Evolutionary conservation across 1,140 invertebrate genomes (phyloP).

Genomic region (Drosophila insularis): DNA sequence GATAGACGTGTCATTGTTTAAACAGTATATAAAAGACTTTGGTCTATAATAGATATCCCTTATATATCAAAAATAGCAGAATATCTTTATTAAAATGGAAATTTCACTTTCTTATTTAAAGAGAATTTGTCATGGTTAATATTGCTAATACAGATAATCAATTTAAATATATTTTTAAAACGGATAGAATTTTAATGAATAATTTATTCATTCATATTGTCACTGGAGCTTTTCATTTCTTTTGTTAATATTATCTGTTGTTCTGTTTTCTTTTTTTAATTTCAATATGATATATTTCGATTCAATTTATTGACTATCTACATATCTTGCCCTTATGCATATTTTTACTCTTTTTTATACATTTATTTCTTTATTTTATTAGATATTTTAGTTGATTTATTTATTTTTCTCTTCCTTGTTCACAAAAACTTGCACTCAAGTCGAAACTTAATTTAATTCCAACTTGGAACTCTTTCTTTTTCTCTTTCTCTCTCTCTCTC

Average conservation of each 20-base stretch:
- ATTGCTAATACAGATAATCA: neutral
- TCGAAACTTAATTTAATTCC: neutral
- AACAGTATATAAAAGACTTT: too few species aligned
- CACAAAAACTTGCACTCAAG: neutral
- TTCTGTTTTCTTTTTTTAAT: neutral
- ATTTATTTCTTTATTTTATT: constrained; percentile 22
- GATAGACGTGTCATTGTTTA: too few species aligned
- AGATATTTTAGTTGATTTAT: constrained; percentile 5
- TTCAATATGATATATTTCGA: neutral
- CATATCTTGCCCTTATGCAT: neutral
- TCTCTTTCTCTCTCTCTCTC: too few species aligned
- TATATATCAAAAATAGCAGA: too few species aligned
- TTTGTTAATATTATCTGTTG: constrained; percentile 5
- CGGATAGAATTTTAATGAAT: neutral
- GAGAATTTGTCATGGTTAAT: too few species aligned
- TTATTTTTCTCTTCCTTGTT: neutral
- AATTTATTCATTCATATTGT: neutral
- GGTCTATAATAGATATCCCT: too few species aligned
- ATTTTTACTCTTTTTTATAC: neutral
- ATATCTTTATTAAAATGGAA: too few species aligned
- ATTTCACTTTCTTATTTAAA: too few species aligned
- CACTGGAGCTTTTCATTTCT: neutral
- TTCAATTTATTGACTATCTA: constrained; percentile 6
- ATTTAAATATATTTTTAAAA: neutral
- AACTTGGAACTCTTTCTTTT: constrained; percentile 8